A percentile compares a stretch with the other conserved stretches of the same genome.
These are phyloP conservation scores for Okapia johnstoni DNA, from an alignment of 2,113 vertebrate genomes.

Conservation along the genomic window DNA sequence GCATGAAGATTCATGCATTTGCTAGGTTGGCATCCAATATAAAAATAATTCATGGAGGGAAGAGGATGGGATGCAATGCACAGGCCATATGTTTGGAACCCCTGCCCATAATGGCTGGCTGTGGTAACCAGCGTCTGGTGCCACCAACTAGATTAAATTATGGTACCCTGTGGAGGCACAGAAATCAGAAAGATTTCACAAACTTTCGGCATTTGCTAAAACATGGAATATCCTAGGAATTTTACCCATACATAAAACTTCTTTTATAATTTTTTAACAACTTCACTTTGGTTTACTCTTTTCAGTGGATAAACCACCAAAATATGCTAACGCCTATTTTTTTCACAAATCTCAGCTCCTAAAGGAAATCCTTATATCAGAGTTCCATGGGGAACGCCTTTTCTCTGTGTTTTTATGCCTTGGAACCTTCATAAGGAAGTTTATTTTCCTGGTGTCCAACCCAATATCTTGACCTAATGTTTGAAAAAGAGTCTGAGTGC, in stretches of 20 bases:
- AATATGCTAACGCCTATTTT: constrained; percentile 1
- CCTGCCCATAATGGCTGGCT: constrained; percentile 37
- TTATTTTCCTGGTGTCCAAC: constrained; percentile 56
- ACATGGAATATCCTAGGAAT: neutral
- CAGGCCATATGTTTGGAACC: constrained; percentile 62
- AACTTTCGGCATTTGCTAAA: constrained; percentile 27
- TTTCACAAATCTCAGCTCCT: neutral
- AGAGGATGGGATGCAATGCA: constrained; percentile 18
- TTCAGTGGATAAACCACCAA: neutral
- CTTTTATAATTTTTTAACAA: neutral
- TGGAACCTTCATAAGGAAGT: constrained; percentile 29
- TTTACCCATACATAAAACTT: neutral
- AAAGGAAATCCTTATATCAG: neutral
- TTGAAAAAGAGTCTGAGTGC: constrained; percentile 35
- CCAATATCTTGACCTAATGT: constrained; percentile 37
- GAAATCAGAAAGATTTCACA: constrained; percentile 37
- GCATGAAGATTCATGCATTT: constrained; percentile 51
- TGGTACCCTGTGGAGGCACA: neutral
- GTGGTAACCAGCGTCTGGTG: constrained; percentile 35
- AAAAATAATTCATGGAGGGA: constrained; percentile 64
- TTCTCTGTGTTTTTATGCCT: constrained; percentile 2
- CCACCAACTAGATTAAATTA: constrained; percentile 59
- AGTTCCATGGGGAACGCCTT: neutral
- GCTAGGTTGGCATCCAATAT: constrained; percentile 52
- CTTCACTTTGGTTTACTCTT: neutral